Percentiles rank a stretch among this genome's conserved stretches.
Evolutionary conservation across 2,797 vertebrate genomes (phyloP).

Genomic region (Coracias cyanogaster): DNA sequence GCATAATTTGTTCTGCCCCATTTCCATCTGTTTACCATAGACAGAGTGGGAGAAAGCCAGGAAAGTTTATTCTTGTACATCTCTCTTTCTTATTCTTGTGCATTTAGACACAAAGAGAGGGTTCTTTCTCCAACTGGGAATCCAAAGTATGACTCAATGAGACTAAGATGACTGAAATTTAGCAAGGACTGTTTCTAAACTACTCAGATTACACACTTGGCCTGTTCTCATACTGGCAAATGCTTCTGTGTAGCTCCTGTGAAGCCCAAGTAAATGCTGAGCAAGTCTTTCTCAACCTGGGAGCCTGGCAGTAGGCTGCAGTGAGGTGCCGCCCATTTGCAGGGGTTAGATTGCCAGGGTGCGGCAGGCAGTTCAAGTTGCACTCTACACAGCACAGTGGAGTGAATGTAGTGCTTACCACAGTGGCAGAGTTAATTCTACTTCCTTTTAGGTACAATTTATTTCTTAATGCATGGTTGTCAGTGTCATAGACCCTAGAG

Average conservation of each 20-base stretch:
- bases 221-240: background rate
- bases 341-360: background rate
- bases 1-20: background rate
- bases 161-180: background rate
- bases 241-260: background rate
- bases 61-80: background rate
- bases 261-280: background rate
- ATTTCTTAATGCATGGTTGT: background rate
- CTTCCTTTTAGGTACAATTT: background rate
- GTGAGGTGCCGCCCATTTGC: background rate
- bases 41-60: background rate
- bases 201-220: background rate
- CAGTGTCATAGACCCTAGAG: background rate
- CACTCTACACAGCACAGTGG: accelerated
- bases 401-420: background rate
- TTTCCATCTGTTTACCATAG: background rate
- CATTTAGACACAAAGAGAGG: background rate
- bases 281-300: background rate
- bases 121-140: background rate
- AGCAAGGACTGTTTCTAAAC: background rate
- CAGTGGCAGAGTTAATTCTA: background rate
- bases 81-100: background rate
- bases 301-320: background rate
- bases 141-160: background rate
- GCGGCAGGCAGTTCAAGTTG: background rate